Evolutionary conservation across 1,140 invertebrate species (phyloP), one percentile per base, ranked within the genome.

Genomic region (Delia radicum): DNA sequence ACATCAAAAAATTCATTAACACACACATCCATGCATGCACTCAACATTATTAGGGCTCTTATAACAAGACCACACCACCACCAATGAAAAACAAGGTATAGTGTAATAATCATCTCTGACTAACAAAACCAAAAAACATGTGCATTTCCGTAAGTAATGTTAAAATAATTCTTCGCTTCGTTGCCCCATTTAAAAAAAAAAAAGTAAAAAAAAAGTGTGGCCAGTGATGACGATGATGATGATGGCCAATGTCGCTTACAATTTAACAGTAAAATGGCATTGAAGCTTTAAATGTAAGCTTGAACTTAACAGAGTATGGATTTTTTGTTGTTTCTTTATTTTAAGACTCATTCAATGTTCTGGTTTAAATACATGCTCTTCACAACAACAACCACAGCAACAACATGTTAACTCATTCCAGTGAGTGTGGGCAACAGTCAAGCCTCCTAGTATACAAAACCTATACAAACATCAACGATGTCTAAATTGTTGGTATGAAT

Each of bases 201-300:
- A 29, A 12, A 65, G 18, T 21, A 15, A 67, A 31, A 28, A n/a
- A n/a, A n/a, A n/a, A 3, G 5, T 29, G 63, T 31, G 48, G 24
- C 48, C 48, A 55, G 48, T 55, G 48, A 55, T 12, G 2, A 33
- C 4, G 18, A 69, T 33, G 65, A 10, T 37, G 15, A 37, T 69
- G 29, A 37, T 69, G 65, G 29, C 37, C 65, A 69, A 69, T 69
- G 65, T 69, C 65, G 65, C 65, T 69, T 6, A 65, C 62, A 33
- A 24, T 12, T 69, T 69, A 69, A 69, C 65, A 69, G 29, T 33
- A 37, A 37, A 24, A 31, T 69, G 65, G 21, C 65, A 69, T 37
- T 69, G 65, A 21, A 55, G 48, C 48, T 55, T 55, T 21, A 24
- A 55, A 55, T 21, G 21, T 55, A 21, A 55, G 48, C 48, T 55